Evolutionary conservation across 1,140 invertebrate species (phyloP).

Genomic region (Hyposmocoma kahamanoa): DNA sequence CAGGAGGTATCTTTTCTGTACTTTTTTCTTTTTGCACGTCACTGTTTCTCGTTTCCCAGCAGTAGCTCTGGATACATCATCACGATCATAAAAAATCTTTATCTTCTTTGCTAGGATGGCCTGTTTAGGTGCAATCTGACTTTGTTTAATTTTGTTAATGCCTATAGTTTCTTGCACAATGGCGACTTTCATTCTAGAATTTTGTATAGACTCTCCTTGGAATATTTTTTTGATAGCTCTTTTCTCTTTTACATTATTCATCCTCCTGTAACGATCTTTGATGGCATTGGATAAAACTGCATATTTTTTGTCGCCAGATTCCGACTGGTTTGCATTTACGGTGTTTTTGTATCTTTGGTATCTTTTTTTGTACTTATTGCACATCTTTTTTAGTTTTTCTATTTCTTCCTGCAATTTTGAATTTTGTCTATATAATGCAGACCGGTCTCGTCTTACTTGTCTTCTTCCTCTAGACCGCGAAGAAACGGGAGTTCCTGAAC

Average conservation of each 20-base stretch:
- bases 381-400: background rate
- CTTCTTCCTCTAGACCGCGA: background rate
- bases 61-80: slow-evolving; percentile 12
- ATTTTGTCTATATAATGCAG: background rate
- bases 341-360: background rate
- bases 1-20: slow-evolving; percentile 13
- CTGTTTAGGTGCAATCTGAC: background rate
- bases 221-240: background rate
- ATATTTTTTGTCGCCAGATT: background rate
- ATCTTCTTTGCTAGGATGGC: background rate
- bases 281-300: background rate
- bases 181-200: background rate
- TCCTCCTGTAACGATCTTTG: background rate
- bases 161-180: background rate
- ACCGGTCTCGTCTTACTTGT: background rate
- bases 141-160: background rate
- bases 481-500: slow-evolving; percentile 3
- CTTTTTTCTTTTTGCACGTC: slow-evolving; percentile 13
- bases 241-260: background rate
- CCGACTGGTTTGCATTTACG: background rate
- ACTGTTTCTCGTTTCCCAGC: slow-evolving; percentile 15
- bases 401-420: background rate
- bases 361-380: background rate
- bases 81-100: slow-evolving; percentile 8
- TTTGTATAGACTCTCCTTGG: background rate